A percentile compares a stretch with the other conserved stretches of the same genome.
These are phyloP conservation scores for Battus philenor DNA, from an alignment of 1,140 invertebrate species.

Conservation along the genomic window DNA sequence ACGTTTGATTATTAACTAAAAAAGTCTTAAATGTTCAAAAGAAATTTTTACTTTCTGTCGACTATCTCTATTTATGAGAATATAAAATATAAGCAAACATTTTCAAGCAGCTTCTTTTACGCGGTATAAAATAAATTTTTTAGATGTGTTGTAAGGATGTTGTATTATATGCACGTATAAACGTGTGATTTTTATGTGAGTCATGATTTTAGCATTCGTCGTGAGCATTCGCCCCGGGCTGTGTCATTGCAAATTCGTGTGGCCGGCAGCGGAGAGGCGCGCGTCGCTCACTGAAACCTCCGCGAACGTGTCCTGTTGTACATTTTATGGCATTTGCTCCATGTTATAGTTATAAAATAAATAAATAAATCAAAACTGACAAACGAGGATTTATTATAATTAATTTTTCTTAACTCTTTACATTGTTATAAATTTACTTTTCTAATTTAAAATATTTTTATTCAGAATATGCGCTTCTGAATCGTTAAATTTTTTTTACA, in stretches of 20 bases:
- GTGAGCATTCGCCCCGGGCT: conserved; percentile 9
- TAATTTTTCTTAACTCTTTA: background rate
- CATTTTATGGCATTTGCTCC: conserved; percentile 3
- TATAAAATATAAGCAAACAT: too few species aligned
- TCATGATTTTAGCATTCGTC: conserved; percentile 16
- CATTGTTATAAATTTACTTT: too few species aligned
- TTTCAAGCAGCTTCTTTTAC: too few species aligned
- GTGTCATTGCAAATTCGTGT: conserved; percentile 11
- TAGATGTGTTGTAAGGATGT: conserved; percentile 1
- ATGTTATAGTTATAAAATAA: too few species aligned
- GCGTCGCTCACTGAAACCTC: background rate
- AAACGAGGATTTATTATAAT: background rate
- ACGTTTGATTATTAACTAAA: too few species aligned
- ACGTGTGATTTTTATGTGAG: conserved; percentile 16
- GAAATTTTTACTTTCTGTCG: too few species aligned
- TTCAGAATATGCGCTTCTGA: too few species aligned
- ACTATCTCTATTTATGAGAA: too few species aligned
- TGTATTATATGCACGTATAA: conserved; percentile 14
- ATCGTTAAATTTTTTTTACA: too few species aligned
- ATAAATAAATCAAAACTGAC: too few species aligned
- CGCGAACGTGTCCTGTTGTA: conserved; percentile 3
- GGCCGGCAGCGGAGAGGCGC: background rate
- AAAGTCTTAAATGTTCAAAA: too few species aligned
- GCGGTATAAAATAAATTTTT: conserved; percentile 10
- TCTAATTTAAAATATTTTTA: too few species aligned